Percentiles rank a stretch among this genome's conserved stretches.
Conservation (phyloP, 2,888 invertebrate species). For the Melanophora roralis region DNA sequence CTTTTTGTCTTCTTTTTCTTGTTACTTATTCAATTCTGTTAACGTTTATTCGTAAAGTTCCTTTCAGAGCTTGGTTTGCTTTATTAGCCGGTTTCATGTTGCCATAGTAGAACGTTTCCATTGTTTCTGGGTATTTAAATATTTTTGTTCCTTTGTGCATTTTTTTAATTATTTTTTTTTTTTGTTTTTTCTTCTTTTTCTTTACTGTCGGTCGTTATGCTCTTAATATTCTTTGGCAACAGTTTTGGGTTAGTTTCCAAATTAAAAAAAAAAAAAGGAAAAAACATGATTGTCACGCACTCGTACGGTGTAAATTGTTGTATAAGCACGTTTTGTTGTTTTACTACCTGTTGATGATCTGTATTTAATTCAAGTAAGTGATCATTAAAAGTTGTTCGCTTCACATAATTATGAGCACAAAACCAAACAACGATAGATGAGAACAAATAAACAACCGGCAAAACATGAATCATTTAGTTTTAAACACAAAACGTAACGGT, state of each 20-base stretch:
- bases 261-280: neutral
- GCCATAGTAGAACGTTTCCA: conserved; percentile 33
- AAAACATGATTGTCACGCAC: conserved; percentile 69
- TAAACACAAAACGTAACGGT: conserved; percentile 53
- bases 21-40: conserved; percentile 35
- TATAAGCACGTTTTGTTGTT: conserved; percentile 72
- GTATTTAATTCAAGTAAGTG: conserved; percentile 45
- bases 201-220: conserved; percentile 7
- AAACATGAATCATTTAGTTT: conserved; percentile 32
- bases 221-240: neutral
- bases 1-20: conserved; percentile 10
- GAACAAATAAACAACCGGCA: conserved; percentile 6
- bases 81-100: conserved; percentile 53
- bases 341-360: conserved; percentile 73
- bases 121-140: too few relatives aligned
- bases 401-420: conserved; percentile 15
- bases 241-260: conserved; percentile 18
- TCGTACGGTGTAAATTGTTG: conserved; percentile 67
- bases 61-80: conserved; percentile 30
- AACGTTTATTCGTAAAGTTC: conserved; percentile 11
- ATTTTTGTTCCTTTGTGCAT: conserved; percentile 6
- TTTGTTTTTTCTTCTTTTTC: neutral
- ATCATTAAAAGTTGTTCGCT: conserved; percentile 41
- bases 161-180: neutral
- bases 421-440: neutral